Evolutionary conservation across 2,113 vertebrate genomes (phyloP), one percentile per base, ranked within the genome.

Genomic region (Microtus richardsoni): DNA sequence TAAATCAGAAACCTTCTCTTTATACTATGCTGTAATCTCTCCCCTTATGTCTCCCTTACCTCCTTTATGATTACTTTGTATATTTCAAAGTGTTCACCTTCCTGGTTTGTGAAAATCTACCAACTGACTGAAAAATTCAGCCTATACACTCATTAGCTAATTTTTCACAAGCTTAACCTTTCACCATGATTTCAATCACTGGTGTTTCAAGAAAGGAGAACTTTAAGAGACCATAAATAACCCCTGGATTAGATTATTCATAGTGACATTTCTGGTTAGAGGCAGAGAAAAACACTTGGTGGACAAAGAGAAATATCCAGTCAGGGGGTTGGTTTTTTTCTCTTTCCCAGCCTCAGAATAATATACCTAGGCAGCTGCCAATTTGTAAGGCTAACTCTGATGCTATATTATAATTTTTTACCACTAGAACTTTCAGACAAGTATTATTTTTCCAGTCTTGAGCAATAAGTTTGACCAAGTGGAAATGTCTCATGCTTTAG

Each of bases 391-490:
- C 80, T 97, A 96, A 85, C 87, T 88, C 49, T 86, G 75, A 44
- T 82, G 85, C 17, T 92, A 73, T 80, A 28, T 82, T 93, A 95
- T 88, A 47, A 41, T 88, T 79, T 91, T 80, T 79, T 92, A 80
- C 16, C 62, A 62, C 33, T 88, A 77, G 39, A 94, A 93, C 85
- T 80, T 93, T 92, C 44, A 66, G 58, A 28, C n/a, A 95, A 88
- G 66, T 58, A 96, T 80, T 93, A 91, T 79, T 94, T 94, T 96
- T 77, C 84, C 54, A 94, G 52, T 73, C n/a, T 92, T 94, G 13
- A 96, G 49, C 77, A 96, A 88, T 44, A 85, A 88, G 58, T 90
- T 95, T 95, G 68, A 90, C 58, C 86, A 95, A 84, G 73, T 95
- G 49, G 85, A 96, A 96, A 78, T 64, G 17, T 71, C 71, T 96